phyloP scores from a whole-genome alignment of 2,888 invertebrate species.

The Automeris io region DNA sequence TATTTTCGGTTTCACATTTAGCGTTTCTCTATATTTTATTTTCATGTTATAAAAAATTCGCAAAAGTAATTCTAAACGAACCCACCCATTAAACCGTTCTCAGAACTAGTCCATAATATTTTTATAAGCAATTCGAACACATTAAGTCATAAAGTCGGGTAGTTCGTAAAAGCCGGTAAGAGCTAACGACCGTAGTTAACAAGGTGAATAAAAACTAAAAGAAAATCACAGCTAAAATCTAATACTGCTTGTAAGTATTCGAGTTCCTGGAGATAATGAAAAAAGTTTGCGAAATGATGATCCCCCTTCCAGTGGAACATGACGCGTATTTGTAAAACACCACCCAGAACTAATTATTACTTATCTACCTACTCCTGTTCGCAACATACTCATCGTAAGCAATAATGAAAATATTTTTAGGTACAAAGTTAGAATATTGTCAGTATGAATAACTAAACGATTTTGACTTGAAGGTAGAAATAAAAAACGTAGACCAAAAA shows the following conservation, averaged over 20 bases:
- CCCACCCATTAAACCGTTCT: constrained; percentile 2
- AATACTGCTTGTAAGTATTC: constrained; percentile 60
- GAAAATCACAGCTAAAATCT: constrained; percentile 57
- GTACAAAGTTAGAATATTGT: no score
- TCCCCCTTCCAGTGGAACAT: constrained; percentile 38
- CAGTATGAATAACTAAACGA: no score
- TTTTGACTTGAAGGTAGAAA: no score
- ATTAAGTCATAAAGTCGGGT: constrained; percentile 20
- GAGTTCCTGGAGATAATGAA: constrained; percentile 62
- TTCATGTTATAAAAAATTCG: no score
- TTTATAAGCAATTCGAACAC: constrained; percentile 6
- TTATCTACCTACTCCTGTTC: no score
- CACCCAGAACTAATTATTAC: no score
- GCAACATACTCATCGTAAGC: no score
- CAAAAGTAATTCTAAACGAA: constrained; percentile 4
- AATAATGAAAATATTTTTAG: no score
- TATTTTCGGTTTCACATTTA: no score
- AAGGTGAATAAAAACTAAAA: constrained; percentile 33
- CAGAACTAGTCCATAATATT: constrained; percentile 4
- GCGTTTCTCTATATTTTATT: no score
- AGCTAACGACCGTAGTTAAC: constrained; percentile 46
- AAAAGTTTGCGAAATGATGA: constrained; percentile 69
- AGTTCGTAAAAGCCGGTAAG: constrained; percentile 35
- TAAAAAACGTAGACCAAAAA: no score
- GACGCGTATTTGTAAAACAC: constrained; percentile 23